Evolutionary conservation across 2,888 invertebrate genomes (phyloP).

Genomic region (Synergus gifuensis): DNA sequence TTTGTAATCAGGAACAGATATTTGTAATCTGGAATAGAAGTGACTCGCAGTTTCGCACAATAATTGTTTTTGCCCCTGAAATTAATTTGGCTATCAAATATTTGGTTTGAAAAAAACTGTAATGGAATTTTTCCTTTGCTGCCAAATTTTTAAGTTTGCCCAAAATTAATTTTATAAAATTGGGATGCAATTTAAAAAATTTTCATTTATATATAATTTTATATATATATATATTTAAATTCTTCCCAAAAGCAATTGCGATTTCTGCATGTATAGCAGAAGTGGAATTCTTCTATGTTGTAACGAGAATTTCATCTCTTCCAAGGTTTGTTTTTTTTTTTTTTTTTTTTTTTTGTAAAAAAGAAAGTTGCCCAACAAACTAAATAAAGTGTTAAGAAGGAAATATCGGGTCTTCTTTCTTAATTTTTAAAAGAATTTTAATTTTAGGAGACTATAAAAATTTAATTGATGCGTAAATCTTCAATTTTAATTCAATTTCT

Average conservation of each 20-base stretch:
- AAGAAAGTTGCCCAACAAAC: slow-evolving; percentile 37
- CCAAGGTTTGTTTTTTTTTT: neutral
- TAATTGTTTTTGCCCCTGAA: slow-evolving; percentile 20
- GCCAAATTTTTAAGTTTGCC: neutral
- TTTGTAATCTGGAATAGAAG: slow-evolving; percentile 18
- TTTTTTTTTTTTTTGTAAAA: slow-evolving; percentile 22
- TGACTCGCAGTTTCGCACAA: slow-evolving; percentile 40
- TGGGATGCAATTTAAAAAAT: slow-evolving; percentile 8
- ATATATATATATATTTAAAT: no score
- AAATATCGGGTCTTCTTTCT: neutral
- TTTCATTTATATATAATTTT: no score
- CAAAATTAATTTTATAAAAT: neutral
- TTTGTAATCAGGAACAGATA: slow-evolving; percentile 23
- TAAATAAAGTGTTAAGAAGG: slow-evolving; percentile 24
- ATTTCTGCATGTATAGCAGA: slow-evolving; percentile 24
- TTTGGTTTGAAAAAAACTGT: neutral
- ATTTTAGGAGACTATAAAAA: neutral
- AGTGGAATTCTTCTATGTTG: neutral
- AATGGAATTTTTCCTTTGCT: neutral
- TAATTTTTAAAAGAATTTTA: neutral
- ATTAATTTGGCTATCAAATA: neutral
- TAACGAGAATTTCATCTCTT: slow-evolving; percentile 1
- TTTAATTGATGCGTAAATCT: neutral
- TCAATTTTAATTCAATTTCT: neutral
- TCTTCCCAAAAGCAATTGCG: neutral